These are phyloP conservation scores for Apodemia hepburni DNA, from an alignment of 2,888 invertebrate genomes.

Conservation along the genomic window DNA sequence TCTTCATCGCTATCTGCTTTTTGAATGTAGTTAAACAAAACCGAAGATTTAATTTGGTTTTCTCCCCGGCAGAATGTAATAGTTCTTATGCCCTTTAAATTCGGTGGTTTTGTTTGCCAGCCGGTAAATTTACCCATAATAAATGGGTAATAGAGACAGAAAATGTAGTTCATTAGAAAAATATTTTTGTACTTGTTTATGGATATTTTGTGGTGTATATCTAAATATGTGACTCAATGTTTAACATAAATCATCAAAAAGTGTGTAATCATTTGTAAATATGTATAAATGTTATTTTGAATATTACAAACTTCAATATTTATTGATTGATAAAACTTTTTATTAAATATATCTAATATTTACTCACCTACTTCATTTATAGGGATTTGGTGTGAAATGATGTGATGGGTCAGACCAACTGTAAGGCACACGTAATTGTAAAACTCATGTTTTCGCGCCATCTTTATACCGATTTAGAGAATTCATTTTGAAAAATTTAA, in stretches of 20 bases:
- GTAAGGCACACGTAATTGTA: too few species aligned
- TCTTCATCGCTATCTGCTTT: conserved; percentile 84
- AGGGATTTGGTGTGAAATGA: too few species aligned
- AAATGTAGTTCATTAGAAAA: neutral
- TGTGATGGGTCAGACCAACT: too few species aligned
- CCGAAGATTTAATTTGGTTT: conserved; percentile 32
- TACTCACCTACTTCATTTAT: too few species aligned
- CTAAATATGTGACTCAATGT: neutral
- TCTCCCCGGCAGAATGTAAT: conserved; percentile 36
- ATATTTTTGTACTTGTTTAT: conserved; percentile 3
- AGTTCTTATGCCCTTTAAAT: conserved; percentile 32
- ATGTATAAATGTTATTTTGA: too few species aligned
- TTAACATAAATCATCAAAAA: neutral
- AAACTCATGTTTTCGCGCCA: too few species aligned
- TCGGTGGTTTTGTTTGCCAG: conserved; percentile 21
- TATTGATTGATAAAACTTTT: too few species aligned
- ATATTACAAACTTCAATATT: too few species aligned
- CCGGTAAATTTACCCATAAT: conserved; percentile 7
- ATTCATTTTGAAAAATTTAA: too few species aligned
- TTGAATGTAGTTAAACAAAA: conserved; percentile 79
- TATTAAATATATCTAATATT: too few species aligned
- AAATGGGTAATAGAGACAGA: neutral
- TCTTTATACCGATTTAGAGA: too few species aligned
- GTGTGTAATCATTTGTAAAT: neutral
- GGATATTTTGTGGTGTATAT: neutral